phyloP scores from a whole-genome alignment of 2,113 vertebrate genomes.

The Herpailurus yagouaroundi region DNA sequence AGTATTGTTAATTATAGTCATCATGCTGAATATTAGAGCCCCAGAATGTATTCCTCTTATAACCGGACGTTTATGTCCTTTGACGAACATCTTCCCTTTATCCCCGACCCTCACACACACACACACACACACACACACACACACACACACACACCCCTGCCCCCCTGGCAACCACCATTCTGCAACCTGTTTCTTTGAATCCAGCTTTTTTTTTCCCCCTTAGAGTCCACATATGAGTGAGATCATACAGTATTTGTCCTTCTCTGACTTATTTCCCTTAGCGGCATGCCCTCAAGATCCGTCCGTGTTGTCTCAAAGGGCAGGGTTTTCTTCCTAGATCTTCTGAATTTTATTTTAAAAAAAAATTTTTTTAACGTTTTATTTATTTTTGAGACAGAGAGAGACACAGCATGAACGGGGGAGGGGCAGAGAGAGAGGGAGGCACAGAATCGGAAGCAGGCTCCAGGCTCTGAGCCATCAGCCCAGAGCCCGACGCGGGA shows the following conservation, averaged over 20 bases:
- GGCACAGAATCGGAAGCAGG: no score
- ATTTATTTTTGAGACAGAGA: no score
- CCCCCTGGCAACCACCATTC: neutral
- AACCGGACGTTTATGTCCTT: neutral
- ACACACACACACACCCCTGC: no score
- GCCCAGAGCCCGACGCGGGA: no score
- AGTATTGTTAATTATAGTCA: neutral
- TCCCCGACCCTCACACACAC: no score
- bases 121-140: no score
- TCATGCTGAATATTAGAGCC: neutral
- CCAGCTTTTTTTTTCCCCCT: neutral
- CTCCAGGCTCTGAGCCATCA: no score
- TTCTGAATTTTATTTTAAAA: neutral
- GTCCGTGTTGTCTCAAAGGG: neutral
- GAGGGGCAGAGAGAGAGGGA: no score
- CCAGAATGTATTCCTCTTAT: neutral
- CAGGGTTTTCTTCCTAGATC: neutral
- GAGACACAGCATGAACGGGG: no score
- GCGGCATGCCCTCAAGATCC: neutral
- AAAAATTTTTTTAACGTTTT: no score
- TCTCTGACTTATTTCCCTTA: neutral
- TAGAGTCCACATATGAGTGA: neutral
- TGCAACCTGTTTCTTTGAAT: neutral
- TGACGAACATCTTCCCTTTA: neutral
- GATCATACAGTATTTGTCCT: neutral